Percentiles rank a stretch among this genome's conserved stretches.
Conservation (phyloP, 2,797 vertebrate species). For the Gobio occitaniae region DNA sequence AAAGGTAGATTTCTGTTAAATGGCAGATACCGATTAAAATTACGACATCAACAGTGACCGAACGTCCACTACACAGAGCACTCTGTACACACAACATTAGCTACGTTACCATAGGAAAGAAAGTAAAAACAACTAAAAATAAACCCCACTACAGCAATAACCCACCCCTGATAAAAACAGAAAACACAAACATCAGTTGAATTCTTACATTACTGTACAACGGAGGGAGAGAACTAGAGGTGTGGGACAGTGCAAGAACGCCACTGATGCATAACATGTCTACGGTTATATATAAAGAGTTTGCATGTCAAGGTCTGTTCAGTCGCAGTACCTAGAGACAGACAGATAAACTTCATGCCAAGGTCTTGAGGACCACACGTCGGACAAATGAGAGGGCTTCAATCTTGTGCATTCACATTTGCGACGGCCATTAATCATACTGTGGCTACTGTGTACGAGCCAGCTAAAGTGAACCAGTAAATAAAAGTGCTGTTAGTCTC, state of each 20-base stretch:
- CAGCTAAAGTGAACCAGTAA: constrained; percentile 53
- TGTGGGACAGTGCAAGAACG: constrained; percentile 62
- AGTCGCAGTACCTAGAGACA: background rate
- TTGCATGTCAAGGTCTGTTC: constrained; percentile 16
- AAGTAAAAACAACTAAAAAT: constrained; percentile 65
- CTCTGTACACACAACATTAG: constrained; percentile 68
- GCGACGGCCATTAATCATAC: constrained; percentile 31
- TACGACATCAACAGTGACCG: constrained; percentile 74
- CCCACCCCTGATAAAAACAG: constrained; percentile 58
- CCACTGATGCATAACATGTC: constrained; percentile 61
- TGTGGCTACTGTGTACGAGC: background rate
- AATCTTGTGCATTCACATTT: constrained; percentile 47
- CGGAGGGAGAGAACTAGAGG: constrained; percentile 63
- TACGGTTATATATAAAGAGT: constrained; percentile 35
- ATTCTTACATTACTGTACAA: constrained; percentile 82
- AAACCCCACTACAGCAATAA: constrained; percentile 45
- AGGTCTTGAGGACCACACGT: constrained; percentile 11
- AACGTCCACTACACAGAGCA: constrained; percentile 75
- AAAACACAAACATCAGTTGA: constrained; percentile 65
- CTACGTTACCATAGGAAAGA: constrained; percentile 73
- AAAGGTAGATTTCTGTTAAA: constrained; percentile 77
- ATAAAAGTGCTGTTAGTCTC: constrained; percentile 67
- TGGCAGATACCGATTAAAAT: constrained; percentile 73
- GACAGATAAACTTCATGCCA: constrained; percentile 30
- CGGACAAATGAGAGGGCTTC: constrained; percentile 18